A percentile compares a stretch with the other conserved stretches of the same genome.
Evolutionary conservation across 2,113 vertebrate genomes (phyloP).

Genomic region (Dendropsophus ebraccatus): DNA sequence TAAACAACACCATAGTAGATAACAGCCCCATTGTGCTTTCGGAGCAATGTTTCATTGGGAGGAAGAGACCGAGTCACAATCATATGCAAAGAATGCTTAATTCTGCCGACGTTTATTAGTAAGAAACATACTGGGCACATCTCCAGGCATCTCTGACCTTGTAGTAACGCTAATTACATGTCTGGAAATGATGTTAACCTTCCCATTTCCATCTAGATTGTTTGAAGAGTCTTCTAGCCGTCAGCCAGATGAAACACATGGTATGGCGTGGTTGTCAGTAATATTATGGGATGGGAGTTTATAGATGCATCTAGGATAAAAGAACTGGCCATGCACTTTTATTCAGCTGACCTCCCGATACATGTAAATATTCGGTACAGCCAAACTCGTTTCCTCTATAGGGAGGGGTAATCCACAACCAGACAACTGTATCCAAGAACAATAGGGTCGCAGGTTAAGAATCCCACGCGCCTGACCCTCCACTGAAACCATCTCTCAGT

Average conservation of each 20-base stretch:
- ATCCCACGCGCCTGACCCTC: no score
- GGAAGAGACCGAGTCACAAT: background rate
- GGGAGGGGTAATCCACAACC: no score
- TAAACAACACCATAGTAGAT: background rate
- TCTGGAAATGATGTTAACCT: conserved; percentile 22
- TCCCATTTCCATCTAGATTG: background rate
- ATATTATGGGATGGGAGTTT: no score
- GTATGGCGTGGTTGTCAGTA: no score
- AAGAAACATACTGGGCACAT: background rate
- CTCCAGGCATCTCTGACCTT: background rate
- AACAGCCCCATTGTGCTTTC: background rate
- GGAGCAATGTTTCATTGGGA: background rate
- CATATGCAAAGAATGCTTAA: conserved; percentile 1
- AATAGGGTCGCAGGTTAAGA: no score
- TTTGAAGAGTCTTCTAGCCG: background rate
- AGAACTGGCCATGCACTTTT: no score
- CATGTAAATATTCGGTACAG: no score
- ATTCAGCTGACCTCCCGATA: no score
- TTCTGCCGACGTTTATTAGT: background rate
- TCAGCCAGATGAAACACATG: background rate
- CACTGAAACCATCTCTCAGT: no score
- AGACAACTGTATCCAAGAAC: no score
- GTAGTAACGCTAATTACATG: conserved; percentile 9
- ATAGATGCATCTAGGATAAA: no score
- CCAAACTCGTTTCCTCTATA: no score